phyloP scores from a whole-genome alignment of 1,140 invertebrate species.

The Ceratosolen solmsi region DNA sequence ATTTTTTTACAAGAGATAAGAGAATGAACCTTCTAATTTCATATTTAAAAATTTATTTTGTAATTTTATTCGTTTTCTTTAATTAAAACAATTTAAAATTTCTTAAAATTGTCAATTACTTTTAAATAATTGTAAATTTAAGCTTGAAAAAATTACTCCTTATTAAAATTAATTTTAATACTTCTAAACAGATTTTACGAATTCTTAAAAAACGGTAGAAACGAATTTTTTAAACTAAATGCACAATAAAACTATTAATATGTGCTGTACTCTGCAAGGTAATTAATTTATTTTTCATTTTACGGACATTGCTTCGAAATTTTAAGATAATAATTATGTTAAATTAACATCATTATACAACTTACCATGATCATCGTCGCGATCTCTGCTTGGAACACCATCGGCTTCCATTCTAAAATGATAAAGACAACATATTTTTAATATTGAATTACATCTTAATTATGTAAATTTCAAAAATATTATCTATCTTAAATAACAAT shows the following conservation, averaged over 20 bases:
- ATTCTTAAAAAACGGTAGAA: constrained; percentile 30
- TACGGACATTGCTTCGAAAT: constrained; percentile 21
- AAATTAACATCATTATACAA: constrained; percentile 18
- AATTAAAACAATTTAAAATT: background rate
- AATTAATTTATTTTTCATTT: constrained; percentile 27
- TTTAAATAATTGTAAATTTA: background rate
- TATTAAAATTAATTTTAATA: constrained; percentile 8
- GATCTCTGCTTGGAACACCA: constrained; percentile 76
- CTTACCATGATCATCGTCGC: constrained; percentile 74
- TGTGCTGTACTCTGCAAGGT: constrained; percentile 17
- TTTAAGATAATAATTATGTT: constrained; percentile 11
- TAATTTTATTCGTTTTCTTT: constrained; percentile 13
- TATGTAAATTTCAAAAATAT: background rate
- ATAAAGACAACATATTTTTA: constrained; percentile 36
- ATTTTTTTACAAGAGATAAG: background rate
- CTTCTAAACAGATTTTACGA: no score
- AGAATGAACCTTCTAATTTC: constrained; percentile 52
- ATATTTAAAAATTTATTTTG: constrained; percentile 21
- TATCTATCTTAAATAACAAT: background rate
- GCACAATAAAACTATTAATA: constrained; percentile 27
- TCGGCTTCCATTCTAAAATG: constrained; percentile 76
- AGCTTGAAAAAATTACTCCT: constrained; percentile 16
- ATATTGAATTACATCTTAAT: background rate
- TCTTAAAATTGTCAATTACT: background rate
- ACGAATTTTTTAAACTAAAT: background rate